These are phyloP conservation scores for Dryomyza anilis DNA, from an alignment of 2,888 invertebrate genomes.

Conservation along the genomic window DNA sequence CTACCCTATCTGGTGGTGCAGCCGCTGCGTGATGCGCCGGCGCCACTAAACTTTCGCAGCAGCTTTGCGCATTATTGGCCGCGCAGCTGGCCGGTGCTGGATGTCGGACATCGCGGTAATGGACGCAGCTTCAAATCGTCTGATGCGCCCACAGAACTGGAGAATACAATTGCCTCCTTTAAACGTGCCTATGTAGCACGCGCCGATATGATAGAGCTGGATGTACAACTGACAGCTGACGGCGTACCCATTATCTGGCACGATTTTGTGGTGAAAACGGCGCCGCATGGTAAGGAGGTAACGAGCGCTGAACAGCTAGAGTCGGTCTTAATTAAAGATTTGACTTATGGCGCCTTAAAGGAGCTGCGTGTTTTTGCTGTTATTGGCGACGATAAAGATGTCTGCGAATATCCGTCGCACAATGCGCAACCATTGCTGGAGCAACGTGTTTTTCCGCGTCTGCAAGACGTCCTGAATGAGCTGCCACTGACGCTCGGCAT, in stretches of 20 bases:
- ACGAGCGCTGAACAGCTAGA: constrained; percentile 81
- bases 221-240: constrained; percentile 96
- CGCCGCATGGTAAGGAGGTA: constrained; percentile 68
- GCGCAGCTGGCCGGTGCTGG: constrained; percentile 80
- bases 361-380: constrained; percentile 86
- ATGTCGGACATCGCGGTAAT: constrained; percentile 93
- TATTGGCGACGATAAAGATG: constrained; percentile 70
- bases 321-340: constrained; percentile 90
- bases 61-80: constrained; percentile 88
- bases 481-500: constrained; percentile 90
- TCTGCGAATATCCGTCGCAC: constrained; percentile 69
- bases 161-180: constrained; percentile 95
- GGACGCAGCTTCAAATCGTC: constrained; percentile 79
- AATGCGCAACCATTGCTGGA: constrained; percentile 80
- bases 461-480: constrained; percentile 79
- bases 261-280: constrained; percentile 83
- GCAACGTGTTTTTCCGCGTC: constrained; percentile 91
- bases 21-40: constrained; percentile 51
- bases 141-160: constrained; percentile 74
- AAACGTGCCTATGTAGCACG: constrained; percentile 88
- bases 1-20: constrained; percentile 66
- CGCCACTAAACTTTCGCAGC: constrained; percentile 74
- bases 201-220: constrained; percentile 97
- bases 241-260: constrained; percentile 94
- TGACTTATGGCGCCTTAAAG: constrained; percentile 87